Conservation (phyloP, 2,113 vertebrate species). For the Opisthocomus hoazin region DNA sequence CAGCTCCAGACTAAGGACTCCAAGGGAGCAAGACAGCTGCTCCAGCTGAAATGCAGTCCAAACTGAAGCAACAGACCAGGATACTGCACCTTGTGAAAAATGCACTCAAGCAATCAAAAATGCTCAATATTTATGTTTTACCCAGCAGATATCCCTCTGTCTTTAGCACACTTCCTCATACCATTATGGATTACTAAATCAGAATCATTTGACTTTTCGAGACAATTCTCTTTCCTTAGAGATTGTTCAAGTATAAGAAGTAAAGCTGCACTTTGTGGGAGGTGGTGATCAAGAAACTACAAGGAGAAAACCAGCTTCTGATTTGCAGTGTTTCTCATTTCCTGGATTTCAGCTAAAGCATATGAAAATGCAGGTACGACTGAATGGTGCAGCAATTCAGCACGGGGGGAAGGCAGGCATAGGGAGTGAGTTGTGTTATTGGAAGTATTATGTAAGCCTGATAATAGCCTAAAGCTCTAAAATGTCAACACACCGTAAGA, state of each 20-base stretch:
- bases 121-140: not conserved
- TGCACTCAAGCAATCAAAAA: not conserved
- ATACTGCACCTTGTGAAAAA: not conserved
- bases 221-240: not conserved
- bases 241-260: not conserved
- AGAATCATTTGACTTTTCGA: not conserved
- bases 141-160: not conserved
- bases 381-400: not conserved
- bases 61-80: not conserved
- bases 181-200: not conserved
- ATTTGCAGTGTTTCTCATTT: not conserved
- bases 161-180: not conserved
- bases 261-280: not conserved
- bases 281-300: not conserved
- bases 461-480: not conserved
- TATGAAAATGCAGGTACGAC: not conserved
- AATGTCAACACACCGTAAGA: not conserved
- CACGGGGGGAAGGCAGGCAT: not conserved
- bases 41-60: not conserved
- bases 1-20: not conserved
- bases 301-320: not conserved
- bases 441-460: not conserved
- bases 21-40: not conserved
- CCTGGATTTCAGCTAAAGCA: not conserved
- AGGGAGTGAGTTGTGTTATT: accelerated